Conservation (phyloP, 2,797 vertebrate genomes). For the Manis pentadactyla region DNA sequence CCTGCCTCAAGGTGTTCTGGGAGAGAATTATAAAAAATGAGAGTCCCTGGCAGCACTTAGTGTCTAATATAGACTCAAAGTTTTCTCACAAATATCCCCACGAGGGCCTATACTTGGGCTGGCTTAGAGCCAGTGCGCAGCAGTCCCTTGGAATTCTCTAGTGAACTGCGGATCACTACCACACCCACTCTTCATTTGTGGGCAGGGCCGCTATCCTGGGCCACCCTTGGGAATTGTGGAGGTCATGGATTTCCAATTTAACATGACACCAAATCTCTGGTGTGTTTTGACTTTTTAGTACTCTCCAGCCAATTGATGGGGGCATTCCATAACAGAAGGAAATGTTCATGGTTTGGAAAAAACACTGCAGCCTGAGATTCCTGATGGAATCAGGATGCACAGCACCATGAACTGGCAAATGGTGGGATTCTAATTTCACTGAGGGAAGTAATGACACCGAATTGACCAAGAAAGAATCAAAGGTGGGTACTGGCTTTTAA, state of each 20-base stretch:
- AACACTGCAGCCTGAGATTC: neutral
- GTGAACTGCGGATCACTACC: neutral
- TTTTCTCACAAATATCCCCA: neutral
- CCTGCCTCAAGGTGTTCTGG: neutral
- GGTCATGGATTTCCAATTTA: neutral
- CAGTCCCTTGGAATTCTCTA: neutral
- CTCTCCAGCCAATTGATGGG: neutral
- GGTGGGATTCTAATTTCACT: neutral
- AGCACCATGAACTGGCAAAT: neutral
- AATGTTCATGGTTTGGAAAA: neutral
- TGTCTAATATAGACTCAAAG: neutral
- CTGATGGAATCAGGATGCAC: neutral
- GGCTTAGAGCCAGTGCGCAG: neutral
- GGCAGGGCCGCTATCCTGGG: too few relatives aligned
- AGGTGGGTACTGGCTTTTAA: neutral
- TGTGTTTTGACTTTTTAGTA: neutral
- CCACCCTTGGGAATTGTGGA: neutral
- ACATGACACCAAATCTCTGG: neutral
- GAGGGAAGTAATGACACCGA: neutral
- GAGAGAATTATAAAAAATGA: neutral
- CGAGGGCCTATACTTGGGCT: neutral
- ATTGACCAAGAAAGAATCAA: neutral
- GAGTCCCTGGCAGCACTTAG: neutral
- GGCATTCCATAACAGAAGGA: neutral
- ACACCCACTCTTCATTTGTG: neutral